Evolutionary conservation across 1,140 invertebrate genomes (phyloP).

Genomic region (Zophobas morio): DNA sequence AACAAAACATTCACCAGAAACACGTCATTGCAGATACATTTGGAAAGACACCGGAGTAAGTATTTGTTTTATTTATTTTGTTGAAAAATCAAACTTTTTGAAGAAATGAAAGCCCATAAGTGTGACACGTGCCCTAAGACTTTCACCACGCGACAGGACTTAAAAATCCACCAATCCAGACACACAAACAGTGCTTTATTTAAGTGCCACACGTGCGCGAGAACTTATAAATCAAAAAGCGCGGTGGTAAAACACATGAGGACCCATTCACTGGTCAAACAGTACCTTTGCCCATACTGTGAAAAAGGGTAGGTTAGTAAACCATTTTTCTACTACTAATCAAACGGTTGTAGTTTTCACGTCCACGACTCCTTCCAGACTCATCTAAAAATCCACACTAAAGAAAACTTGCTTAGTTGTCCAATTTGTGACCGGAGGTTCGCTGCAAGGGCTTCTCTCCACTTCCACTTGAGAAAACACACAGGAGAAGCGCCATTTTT

Average conservation of each 20-base stretch:
- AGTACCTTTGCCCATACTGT: conserved; percentile 12
- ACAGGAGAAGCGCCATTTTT: conserved; percentile 1
- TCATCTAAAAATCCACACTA: conserved; percentile 22
- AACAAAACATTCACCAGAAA: conserved; percentile 13
- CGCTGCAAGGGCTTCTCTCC: background rate
- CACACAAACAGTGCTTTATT: background rate
- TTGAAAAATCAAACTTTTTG: background rate
- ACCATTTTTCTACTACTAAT: background rate
- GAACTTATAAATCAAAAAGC: conserved; percentile 1
- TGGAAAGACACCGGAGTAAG: conserved; percentile 15
- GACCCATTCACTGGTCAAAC: background rate
- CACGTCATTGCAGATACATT: background rate
- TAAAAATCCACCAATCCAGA: background rate
- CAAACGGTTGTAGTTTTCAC: conserved; percentile 2
- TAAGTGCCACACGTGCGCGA: conserved; percentile 2
- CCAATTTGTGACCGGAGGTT: conserved; percentile 34
- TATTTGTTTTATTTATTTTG: background rate
- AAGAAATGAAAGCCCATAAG: background rate
- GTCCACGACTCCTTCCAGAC: background rate
- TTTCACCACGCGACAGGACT: background rate
- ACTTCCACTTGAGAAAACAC: conserved; percentile 8
- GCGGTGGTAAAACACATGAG: background rate
- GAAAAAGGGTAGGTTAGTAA: background rate
- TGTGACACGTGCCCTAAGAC: background rate
- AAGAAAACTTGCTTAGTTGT: conserved; percentile 49